These are phyloP conservation scores for Montifringilla adamsi DNA, from an alignment of 2,113 vertebrate genomes.

Conservation along the genomic window DNA sequence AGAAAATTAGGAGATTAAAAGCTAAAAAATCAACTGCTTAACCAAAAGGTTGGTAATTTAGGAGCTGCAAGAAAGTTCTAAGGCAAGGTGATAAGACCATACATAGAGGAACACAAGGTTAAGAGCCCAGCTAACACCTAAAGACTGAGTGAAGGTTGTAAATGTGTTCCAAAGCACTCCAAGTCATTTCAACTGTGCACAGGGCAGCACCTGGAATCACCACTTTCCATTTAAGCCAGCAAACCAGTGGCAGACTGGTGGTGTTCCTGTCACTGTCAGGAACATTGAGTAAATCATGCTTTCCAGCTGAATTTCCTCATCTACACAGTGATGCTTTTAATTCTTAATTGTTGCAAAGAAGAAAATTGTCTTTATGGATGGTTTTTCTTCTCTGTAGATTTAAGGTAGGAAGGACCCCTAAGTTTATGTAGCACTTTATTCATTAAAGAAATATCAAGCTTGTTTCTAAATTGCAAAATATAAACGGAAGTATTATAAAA, in stretches of 20 bases:
- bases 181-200: neutral
- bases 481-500: neutral
- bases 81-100: neutral
- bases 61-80: neutral
- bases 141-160: neutral
- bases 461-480: neutral
- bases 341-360: neutral
- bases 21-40: neutral
- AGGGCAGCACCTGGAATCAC: neutral
- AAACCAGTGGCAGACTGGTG: neutral
- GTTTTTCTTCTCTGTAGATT: neutral
- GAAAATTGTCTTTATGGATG: neutral
- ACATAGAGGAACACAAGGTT: neutral
- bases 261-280: neutral
- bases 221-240: neutral
- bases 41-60: slow-evolving; percentile 5
- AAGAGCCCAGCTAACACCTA: neutral
- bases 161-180: neutral
- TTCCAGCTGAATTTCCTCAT: neutral
- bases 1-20: slow-evolving; percentile 25
- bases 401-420: neutral
- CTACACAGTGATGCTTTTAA: neutral
- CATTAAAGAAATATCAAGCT: neutral
- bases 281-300: neutral
- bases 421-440: neutral